Evolutionary conservation across 1,140 invertebrate species (phyloP), one percentile per base, ranked within the genome.

Genomic region (Calephelis nemesis): DNA sequence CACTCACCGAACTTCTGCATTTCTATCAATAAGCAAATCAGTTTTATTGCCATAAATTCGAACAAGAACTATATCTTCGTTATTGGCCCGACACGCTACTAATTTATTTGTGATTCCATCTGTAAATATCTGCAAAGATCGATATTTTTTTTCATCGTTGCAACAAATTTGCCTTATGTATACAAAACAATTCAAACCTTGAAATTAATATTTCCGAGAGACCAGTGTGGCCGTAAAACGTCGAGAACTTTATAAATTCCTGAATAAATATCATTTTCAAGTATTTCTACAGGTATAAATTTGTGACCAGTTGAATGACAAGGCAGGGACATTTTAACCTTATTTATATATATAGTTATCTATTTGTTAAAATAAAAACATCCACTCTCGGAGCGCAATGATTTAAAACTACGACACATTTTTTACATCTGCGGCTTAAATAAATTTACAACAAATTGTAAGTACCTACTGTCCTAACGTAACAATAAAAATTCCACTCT

Each of bases 21-120:
- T 94, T 79, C 98, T 93, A 92, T 99, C 96, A 81, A 99, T 98
- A 67, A 99, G 94, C 70, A 97, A 92, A 87, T 99, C 98, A 0
- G 98, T 98, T 85, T 98, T 98, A 72, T 97, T 94, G 8, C 98
- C 98, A 94, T 99, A 99, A 71, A 99, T 94, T 75, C 98, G 94
- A 12, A 99, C 94, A 4, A 99, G 93, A 0, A 99, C 93, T 79
- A 97, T 95, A 76, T 76, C 71, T 48, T 89, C 73, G 62, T 74
- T 66, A 67, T 74, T 69, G 48, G 79, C 76, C 69, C 85, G 74
- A 76, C 97, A 96, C 40, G 96, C 96, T 60, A 99, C 93, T 70
- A 99, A 93, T 88, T 97, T 97, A 92, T 99, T 99, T 62, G 98
- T 98, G 65, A 98, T 98, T 42, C 98, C 98, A 94, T 98, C 97